Conservation (phyloP, 2,113 vertebrate genomes). For the Anolis carolinensis region DNA sequence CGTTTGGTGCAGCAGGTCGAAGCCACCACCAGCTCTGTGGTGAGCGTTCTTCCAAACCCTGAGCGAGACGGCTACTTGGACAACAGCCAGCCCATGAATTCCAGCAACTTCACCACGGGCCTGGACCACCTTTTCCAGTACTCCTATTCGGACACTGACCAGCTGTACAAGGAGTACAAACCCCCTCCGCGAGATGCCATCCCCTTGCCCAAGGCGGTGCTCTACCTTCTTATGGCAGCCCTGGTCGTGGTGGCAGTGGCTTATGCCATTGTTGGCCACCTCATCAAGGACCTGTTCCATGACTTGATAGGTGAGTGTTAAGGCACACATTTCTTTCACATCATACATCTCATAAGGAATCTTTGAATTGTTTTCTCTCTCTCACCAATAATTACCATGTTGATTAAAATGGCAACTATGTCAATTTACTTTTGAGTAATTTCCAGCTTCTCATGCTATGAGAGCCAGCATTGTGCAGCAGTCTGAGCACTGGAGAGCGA, state of each 20-base stretch:
- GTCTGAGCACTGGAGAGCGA: too few species aligned
- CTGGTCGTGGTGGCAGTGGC: slow-evolving; percentile 89
- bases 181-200: slow-evolving; percentile 80
- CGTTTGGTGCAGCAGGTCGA: slow-evolving; percentile 81
- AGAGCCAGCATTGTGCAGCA: too few species aligned
- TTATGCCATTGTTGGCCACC: slow-evolving; percentile 87
- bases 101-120: slow-evolving; percentile 82
- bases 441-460: too few species aligned
- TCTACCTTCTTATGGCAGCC: slow-evolving; percentile 91
- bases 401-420: neutral
- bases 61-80: slow-evolving; percentile 78
- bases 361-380: neutral
- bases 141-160: slow-evolving; percentile 83
- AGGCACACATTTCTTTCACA: neutral
- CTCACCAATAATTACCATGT: neutral
- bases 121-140: slow-evolving; percentile 84
- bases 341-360: neutral
- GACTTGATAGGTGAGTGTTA: slow-evolving; percentile 84
- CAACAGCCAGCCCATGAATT: slow-evolving; percentile 79
- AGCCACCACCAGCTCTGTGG: slow-evolving; percentile 81
- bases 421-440: neutral
- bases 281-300: slow-evolving; percentile 88
- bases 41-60: slow-evolving; percentile 82
- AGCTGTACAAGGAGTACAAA: slow-evolving; percentile 84
- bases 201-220: slow-evolving; percentile 87